Base-by-base conservation (phyloP, 2,797 vertebrate species). In the Iguana delicatissima region DNA sequence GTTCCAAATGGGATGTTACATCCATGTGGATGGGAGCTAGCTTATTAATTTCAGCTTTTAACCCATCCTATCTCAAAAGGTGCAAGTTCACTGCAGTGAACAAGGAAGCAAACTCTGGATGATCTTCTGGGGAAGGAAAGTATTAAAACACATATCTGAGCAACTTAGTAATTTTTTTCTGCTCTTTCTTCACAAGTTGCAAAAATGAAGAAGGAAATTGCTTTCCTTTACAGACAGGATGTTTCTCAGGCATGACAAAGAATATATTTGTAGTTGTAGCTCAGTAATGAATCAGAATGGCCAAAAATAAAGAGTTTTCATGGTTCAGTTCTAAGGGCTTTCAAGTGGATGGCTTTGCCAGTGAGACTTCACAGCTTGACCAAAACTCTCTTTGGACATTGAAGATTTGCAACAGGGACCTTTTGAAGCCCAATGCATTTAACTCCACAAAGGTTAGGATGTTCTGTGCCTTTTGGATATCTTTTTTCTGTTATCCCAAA, bases 281-380 rank as follows among this genome's bases (percentile, higher is more conserved):
- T 35, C 69, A 89, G 76, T 55, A 83, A 76, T 32, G 85, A 86
- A 87, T 38, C 76, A 2, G 13, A 73, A 2, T 85, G 92, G 73
- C 1, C 80, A 22, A 9, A 89, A 22, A 59, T 91, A 67, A 59
- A 13, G 88, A 9, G 42, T n/a, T 29, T 42, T 50, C 76, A 50
- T 46, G 76, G 18, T n/a, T 76, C 22, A 52, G 64, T 91, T 77
- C 22, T 91, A 50, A 84, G 42, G 80, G 10, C 89, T 46, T 1
- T 38, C 59, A 29, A 79, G 6, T 79, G 20, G 76, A 50, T 3
- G 50, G 13, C 35, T 4, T n/a, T 86, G 7, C 9, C 12, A 79
- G 1, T 29, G 55, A 80, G 52, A 32, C 13, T 81, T 90, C 92
- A 32, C 59, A 9, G 26, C 55, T 91, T 84, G 59, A 81, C 35